Evolutionary conservation across 2,797 vertebrate genomes (phyloP).

Genomic region (Sardinella longiceps): DNA sequence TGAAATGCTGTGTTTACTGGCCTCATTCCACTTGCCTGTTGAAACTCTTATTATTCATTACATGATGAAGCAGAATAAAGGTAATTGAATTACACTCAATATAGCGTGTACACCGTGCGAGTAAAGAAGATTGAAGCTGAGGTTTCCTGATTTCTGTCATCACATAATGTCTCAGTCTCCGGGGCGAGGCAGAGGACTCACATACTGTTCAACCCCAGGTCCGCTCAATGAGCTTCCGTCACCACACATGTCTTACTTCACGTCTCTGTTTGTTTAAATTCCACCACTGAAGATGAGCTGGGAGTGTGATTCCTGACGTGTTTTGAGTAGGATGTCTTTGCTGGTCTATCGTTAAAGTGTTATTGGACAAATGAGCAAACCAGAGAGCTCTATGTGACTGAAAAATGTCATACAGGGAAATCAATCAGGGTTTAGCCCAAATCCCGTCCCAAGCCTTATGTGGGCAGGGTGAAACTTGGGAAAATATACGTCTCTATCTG

Average conservation of each 20-base stretch:
- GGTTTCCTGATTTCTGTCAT: constrained; percentile 57
- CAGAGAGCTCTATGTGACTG: constrained; percentile 40
- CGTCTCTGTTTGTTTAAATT: constrained; percentile 42
- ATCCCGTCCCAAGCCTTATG: background rate
- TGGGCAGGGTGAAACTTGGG: background rate
- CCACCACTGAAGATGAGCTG: constrained; percentile 13
- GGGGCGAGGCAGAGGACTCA: constrained; percentile 32
- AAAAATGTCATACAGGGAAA: constrained; percentile 34
- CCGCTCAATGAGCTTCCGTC: background rate
- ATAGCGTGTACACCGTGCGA: constrained; percentile 61
- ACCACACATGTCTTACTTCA: constrained; percentile 27
- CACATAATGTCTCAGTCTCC: constrained; percentile 51
- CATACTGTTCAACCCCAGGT: constrained; percentile 20
- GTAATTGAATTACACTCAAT: constrained; percentile 71
- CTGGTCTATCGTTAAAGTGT: constrained; percentile 32
- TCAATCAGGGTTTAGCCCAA: constrained; percentile 28
- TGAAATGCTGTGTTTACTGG: constrained; percentile 71
- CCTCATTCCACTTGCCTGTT: constrained; percentile 65
- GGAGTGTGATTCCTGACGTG: constrained; percentile 42
- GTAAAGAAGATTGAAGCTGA: constrained; percentile 61
- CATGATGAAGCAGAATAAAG: constrained; percentile 66
- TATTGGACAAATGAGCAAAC: constrained; percentile 39
- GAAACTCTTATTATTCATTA: constrained; percentile 70
- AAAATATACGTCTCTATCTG: background rate
- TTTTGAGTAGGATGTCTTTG: constrained; percentile 47